Percentiles rank a stretch among this genome's conserved stretches.
Evolutionary conservation across 2,113 vertebrate species (phyloP).

Genomic region (Phyllostomus discolor): DNA sequence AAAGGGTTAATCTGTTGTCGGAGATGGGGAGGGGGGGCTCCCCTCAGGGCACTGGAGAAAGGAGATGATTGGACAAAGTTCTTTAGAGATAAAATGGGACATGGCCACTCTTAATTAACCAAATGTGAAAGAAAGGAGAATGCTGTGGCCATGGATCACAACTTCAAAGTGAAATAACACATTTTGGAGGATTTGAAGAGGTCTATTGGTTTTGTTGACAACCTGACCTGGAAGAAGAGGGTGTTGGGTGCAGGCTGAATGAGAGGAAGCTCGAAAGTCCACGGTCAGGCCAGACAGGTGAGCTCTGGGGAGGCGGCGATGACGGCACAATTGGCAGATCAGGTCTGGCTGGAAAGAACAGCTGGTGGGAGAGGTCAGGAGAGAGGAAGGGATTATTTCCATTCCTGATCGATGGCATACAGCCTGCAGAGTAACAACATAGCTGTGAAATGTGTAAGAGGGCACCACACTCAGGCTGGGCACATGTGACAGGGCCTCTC

Average conservation of each 20-base stretch:
- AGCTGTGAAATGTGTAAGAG: neutral
- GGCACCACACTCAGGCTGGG: neutral
- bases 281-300: neutral
- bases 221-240: neutral
- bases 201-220: neutral
- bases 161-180: neutral
- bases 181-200: neutral
- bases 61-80: neutral
- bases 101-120: neutral
- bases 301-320: neutral
- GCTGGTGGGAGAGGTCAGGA: neutral
- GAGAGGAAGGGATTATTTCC: slow-evolving; percentile 37
- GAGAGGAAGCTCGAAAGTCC: neutral
- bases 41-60: neutral
- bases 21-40: neutral
- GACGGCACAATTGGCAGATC: slow-evolving; percentile 23
- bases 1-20: neutral
- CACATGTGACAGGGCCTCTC: neutral
- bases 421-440: neutral
- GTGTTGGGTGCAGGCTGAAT: fast-evolving
- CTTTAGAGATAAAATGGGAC: neutral
- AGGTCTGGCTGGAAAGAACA: slow-evolving; percentile 49
- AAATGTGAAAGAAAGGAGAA: neutral
- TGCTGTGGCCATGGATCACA: too few relatives aligned
- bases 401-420: neutral